These are phyloP conservation scores for Volucella bombylans DNA, from an alignment of 2,888 invertebrate genomes.

Conservation along the genomic window DNA sequence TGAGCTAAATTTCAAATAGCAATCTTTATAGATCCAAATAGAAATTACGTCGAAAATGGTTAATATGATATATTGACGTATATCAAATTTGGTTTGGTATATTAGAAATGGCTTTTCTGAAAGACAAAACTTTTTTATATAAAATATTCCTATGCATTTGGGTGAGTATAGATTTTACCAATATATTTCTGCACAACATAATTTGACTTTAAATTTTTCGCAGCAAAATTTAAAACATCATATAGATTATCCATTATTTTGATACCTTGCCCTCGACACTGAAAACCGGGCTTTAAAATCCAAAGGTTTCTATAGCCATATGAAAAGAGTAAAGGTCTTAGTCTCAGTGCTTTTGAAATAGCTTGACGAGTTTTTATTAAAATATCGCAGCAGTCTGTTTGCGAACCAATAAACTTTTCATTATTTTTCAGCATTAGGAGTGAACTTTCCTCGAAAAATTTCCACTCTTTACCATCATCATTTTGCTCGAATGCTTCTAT, in stretches of 20 bases:
- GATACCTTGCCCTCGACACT: constrained; percentile 92
- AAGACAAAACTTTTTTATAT: constrained; percentile 13
- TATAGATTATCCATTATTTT: constrained; percentile 89
- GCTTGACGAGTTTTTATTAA: constrained; percentile 84
- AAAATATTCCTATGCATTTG: constrained; percentile 41
- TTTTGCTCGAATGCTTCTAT: constrained; percentile 81
- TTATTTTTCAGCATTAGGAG: constrained; percentile 79
- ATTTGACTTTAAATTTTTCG: constrained; percentile 84
- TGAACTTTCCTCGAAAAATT: constrained; percentile 77
- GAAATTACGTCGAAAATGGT: constrained; percentile 89
- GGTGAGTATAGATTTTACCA: constrained; percentile 83
- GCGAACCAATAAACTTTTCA: constrained; percentile 76
- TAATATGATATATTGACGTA: constrained; percentile 92
- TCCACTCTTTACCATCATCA: constrained; percentile 70
- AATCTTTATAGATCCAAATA: constrained; percentile 93
- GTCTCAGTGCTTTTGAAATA: constrained; percentile 84
- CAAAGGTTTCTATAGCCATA: constrained; percentile 93
- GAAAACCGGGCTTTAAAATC: constrained; percentile 94
- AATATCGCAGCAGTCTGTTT: constrained; percentile 75
- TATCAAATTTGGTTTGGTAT: constrained; percentile 94
- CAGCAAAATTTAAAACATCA: constrained; percentile 87
- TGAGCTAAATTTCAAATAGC: constrained; percentile 93
- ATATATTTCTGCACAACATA: constrained; percentile 96
- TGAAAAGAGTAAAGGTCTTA: constrained; percentile 86
- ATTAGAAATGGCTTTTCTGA: constrained; percentile 91